These are phyloP conservation scores for Orthonychiurus folsomi DNA, from an alignment of 2,888 invertebrate genomes.

Conservation along the genomic window DNA sequence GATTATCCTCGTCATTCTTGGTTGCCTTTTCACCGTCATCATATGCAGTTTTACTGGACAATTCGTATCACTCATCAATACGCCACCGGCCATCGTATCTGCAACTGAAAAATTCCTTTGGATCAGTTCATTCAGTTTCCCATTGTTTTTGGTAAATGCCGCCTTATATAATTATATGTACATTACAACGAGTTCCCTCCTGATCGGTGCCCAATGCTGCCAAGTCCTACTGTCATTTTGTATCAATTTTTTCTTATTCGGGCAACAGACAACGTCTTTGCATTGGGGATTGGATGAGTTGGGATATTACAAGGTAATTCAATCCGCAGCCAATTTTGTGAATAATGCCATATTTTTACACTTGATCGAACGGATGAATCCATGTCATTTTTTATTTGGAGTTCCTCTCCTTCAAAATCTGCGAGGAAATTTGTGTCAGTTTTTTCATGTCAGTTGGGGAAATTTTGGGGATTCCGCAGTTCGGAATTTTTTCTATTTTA, in stretches of 20 bases:
- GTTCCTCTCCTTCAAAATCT: constrained; percentile 19
- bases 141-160: constrained; percentile 19
- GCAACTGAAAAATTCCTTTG: constrained; percentile 24
- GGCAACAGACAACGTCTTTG: constrained; percentile 20
- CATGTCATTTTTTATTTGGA: constrained; percentile 18
- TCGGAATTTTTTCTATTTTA: constrained; percentile 33
- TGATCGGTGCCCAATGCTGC: constrained; percentile 22
- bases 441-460: constrained; percentile 30
- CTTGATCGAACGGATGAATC: constrained; percentile 23
- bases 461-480: constrained; percentile 33
- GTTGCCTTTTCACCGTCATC: constrained; percentile 14
- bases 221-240: constrained; percentile 21
- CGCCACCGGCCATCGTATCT: constrained; percentile 23
- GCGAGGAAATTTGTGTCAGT: constrained; percentile 14
- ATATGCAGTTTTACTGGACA: constrained; percentile 20
- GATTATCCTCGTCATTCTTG: constrained; percentile 15
- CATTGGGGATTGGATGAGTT: constrained; percentile 28
- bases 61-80: constrained; percentile 29
- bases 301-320: constrained; percentile 29
- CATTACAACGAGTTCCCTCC: constrained; percentile 24
- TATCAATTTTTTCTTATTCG: constrained; percentile 27
- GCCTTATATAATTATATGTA: constrained; percentile 23
- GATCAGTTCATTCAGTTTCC: constrained; percentile 30
- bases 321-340: constrained; percentile 10
- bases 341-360: constrained; percentile 22